A percentile compares a stretch with the other conserved stretches of the same genome.
Conservation (phyloP, 2,113 vertebrate genomes). For the Phylloscopus trochiloides region DNA sequence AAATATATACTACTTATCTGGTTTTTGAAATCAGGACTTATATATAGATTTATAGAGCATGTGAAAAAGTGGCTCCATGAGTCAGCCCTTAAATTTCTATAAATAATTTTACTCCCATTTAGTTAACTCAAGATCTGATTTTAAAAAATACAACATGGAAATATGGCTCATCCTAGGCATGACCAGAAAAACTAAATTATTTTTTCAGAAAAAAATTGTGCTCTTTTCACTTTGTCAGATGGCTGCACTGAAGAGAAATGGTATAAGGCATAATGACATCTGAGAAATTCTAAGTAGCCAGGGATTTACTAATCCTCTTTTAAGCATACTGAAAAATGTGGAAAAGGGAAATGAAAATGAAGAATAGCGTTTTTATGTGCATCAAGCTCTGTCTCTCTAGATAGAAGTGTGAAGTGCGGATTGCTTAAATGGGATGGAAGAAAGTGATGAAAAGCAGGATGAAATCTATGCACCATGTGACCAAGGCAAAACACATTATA, state of each 20-base stretch:
- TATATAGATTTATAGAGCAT: neutral
- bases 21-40: neutral
- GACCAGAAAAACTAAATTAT: neutral
- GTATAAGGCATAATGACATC: neutral
- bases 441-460: neutral
- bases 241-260: neutral
- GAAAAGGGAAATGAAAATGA: neutral
- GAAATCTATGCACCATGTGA: neutral
- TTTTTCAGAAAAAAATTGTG: neutral
- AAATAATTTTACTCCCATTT: neutral
- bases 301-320: slow-evolving; percentile 32
- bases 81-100: neutral
- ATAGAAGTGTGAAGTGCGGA: neutral
- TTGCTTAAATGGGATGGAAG: neutral
- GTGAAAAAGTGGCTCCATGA: neutral
- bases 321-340: neutral
- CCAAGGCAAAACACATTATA: neutral
- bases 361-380: neutral
- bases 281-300: neutral
- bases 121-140: neutral
- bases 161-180: neutral
- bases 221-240: neutral
- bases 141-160: neutral
- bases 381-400: neutral
- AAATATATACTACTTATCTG: neutral